Evolutionary conservation across 1,140 invertebrate species (phyloP).

Genomic region (Monomorium pharaonis): DNA sequence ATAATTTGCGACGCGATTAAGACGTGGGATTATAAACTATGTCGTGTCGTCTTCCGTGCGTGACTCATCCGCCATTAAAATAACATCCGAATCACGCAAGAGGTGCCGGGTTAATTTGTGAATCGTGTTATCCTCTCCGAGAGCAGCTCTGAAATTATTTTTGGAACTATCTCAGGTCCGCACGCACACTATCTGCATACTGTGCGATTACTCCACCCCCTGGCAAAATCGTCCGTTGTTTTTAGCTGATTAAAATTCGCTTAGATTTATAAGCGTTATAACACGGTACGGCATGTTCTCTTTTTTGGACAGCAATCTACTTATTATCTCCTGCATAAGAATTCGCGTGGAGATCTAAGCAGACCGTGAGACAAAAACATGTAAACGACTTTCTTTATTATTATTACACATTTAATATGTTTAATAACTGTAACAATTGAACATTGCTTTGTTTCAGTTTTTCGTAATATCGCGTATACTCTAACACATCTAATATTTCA

Average conservation of each 20-base stretch:
- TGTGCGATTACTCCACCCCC: conserved; percentile 42
- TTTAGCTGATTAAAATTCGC: not conserved
- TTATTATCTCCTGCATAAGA: not conserved
- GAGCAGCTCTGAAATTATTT: conserved; percentile 75
- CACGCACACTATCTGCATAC: conserved; percentile 50
- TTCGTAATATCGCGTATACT: not conserved
- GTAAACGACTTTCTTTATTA: not conserved
- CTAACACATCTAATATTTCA: not conserved
- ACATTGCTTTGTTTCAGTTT: not conserved
- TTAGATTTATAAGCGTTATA: not conserved
- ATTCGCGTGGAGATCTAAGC: not conserved
- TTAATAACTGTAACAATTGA: not conserved
- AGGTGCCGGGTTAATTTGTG: conserved; percentile 78
- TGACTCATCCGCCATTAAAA: conserved; percentile 79
- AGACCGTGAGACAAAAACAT: not conserved
- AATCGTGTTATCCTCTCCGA: conserved; percentile 66
- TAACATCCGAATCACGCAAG: conserved; percentile 77
- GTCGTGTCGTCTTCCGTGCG: conserved; percentile 72
- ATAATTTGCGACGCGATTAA: conserved; percentile 79
- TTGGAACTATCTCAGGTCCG: conserved; percentile 20
- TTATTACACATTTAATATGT: not conserved
- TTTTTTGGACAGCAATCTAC: too few species aligned
- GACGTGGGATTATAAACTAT: conserved; percentile 75
- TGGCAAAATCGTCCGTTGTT: not conserved
- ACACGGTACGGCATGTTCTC: not conserved